A percentile compares a stretch with the other conserved stretches of the same genome.
Evolutionary conservation across 2,113 vertebrate species (phyloP).

Genomic region (Cairina moschata): DNA sequence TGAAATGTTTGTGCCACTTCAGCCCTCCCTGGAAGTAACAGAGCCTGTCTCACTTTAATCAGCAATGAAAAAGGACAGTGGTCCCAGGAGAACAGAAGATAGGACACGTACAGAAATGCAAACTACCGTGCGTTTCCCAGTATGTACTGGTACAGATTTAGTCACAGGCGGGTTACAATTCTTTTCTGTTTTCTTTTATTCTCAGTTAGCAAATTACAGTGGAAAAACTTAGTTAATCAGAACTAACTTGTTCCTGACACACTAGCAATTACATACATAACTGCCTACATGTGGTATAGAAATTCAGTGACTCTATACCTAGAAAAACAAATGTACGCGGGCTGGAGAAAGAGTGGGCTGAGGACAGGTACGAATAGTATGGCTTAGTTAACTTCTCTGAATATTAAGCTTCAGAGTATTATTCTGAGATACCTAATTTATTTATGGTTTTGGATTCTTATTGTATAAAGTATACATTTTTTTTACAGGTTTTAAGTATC

Average conservation of each 20-base stretch:
- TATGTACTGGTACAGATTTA: background rate
- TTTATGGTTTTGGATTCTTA: background rate
- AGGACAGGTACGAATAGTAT: constrained; percentile 35
- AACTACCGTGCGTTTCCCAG: background rate
- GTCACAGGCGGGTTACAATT: background rate
- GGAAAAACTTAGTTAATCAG: constrained; percentile 11
- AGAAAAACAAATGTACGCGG: constrained; percentile 43
- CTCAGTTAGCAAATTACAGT: background rate
- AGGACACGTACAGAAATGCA: background rate
- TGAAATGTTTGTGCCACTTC: background rate
- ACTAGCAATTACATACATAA: constrained; percentile 21
- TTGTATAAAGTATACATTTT: background rate
- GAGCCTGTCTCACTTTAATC: background rate
- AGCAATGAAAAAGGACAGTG: background rate
- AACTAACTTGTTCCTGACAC: constrained; percentile 12
- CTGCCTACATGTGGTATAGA: constrained; percentile 47
- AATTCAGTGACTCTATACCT: constrained; percentile 32
- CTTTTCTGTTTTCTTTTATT: background rate
- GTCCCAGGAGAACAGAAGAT: background rate
- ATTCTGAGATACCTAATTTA: background rate
- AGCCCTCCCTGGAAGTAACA: background rate
- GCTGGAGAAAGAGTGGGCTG: constrained; percentile 22
- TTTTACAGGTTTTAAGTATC: background rate
- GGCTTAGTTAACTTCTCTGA: constrained; percentile 1
- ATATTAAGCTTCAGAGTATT: background rate